Evolutionary conservation across 2,113 vertebrate species (phyloP).

Genomic region (Prolemur simus): DNA sequence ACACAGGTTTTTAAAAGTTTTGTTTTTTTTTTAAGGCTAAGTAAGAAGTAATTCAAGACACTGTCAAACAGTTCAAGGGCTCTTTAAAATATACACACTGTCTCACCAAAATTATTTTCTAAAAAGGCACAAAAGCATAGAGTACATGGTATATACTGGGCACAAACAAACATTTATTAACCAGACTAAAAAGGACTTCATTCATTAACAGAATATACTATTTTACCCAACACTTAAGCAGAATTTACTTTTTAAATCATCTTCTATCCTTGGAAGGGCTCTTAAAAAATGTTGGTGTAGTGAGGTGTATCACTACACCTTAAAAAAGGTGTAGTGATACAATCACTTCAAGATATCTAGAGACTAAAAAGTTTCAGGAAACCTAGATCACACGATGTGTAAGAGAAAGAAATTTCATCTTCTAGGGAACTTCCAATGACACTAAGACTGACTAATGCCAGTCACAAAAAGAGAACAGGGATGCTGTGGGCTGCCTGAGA

Average conservation of each 20-base stretch:
- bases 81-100: not conserved
- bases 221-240: not conserved
- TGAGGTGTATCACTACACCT: too few relatives aligned
- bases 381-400: not conserved
- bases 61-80: not conserved
- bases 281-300: too few relatives aligned
- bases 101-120: slow-evolving; percentile 20
- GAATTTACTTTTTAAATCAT: slow-evolving; percentile 9
- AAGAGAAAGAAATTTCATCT: not conserved
- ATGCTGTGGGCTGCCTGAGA: not conserved
- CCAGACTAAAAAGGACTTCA: not conserved
- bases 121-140: not conserved
- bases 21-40: not conserved
- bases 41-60: not conserved
- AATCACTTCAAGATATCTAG: slow-evolving; percentile 20
- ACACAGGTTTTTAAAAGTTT: not conserved
- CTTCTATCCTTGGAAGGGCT: too few relatives aligned
- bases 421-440: not conserved
- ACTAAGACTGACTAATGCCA: not conserved
- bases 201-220: not conserved
- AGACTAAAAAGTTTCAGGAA: slow-evolving; percentile 16
- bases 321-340: not conserved
- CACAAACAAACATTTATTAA: not conserved
- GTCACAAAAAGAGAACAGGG: not conserved
- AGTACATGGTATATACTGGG: rapidly evolving